phyloP scores from a whole-genome alignment of 2,888 invertebrate genomes.

The Tanypteryx hageni region DNA sequence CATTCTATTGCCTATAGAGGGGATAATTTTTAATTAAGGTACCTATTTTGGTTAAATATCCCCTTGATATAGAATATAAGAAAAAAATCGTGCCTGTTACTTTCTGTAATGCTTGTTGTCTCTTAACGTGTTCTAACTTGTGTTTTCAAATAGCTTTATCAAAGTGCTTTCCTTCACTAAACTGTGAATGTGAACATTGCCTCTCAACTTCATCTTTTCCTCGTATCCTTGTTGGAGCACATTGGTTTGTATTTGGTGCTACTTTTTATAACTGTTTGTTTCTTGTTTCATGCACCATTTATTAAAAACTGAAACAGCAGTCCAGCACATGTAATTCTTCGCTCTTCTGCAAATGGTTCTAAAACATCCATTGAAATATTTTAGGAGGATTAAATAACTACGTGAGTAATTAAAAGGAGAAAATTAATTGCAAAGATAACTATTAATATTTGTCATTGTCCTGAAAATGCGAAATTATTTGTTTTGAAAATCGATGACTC shows the following conservation, averaged over 20 bases:
- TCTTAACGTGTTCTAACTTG: neutral
- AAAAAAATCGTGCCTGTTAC: neutral
- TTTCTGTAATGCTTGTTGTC: neutral
- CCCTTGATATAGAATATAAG: neutral
- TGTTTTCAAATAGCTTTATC: slow-evolving; percentile 8
- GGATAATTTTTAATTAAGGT: no score
- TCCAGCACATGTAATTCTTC: slow-evolving; percentile 36
- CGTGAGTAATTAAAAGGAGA: no score
- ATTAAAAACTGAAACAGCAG: slow-evolving; percentile 36
- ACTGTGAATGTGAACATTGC: neutral
- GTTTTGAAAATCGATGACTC: no score
- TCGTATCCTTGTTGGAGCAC: neutral
- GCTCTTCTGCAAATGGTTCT: slow-evolving; percentile 8
- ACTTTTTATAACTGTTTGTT: neutral
- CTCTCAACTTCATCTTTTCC: neutral
- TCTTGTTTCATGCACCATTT: slow-evolving; percentile 39
- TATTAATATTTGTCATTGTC: neutral
- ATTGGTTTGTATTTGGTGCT: neutral
- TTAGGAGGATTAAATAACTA: no score
- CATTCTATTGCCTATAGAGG: no score
- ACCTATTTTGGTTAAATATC: no score
- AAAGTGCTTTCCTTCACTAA: neutral
- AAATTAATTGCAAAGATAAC: no score
- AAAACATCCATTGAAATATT: slow-evolving; percentile 51
- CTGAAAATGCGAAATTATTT: neutral